Conservation (phyloP, 2,113 vertebrate species). For the Xenotilapia longispinis region DNA sequence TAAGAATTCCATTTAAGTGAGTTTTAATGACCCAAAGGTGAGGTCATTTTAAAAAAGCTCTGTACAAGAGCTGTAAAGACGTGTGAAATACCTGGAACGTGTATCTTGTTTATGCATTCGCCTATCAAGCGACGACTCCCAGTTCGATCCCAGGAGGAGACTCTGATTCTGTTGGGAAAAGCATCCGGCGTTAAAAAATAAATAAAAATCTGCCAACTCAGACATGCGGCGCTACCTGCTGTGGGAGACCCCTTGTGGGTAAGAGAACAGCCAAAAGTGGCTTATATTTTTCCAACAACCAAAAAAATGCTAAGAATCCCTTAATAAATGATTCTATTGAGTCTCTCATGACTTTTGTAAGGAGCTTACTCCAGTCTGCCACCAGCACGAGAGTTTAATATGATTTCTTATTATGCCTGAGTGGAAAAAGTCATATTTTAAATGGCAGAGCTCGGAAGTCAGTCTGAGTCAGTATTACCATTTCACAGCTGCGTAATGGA, state of each 20-base stretch:
- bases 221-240: not conserved
- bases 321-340: not conserved
- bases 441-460: not conserved
- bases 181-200: not conserved
- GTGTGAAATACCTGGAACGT: not conserved
- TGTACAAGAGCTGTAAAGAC: not conserved
- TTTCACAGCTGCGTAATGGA: not conserved
- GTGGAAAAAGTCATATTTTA: not conserved
- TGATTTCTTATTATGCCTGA: not conserved
- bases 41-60: not conserved
- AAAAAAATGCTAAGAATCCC: not conserved
- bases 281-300: not conserved
- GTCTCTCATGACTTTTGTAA: not conserved
- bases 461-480: not conserved
- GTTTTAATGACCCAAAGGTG: conserved; percentile 9
- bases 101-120: not conserved
- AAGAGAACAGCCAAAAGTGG: not conserved
- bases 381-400: not conserved
- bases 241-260: not conserved
- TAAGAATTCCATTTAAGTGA: not conserved
- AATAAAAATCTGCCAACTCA: not conserved
- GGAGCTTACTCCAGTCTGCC: not conserved
- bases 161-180: not conserved
- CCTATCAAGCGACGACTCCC: not conserved
- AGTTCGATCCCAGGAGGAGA: not conserved